Conservation (phyloP, 2,797 vertebrate species). For the Dendrocincla fuliginosa region DNA sequence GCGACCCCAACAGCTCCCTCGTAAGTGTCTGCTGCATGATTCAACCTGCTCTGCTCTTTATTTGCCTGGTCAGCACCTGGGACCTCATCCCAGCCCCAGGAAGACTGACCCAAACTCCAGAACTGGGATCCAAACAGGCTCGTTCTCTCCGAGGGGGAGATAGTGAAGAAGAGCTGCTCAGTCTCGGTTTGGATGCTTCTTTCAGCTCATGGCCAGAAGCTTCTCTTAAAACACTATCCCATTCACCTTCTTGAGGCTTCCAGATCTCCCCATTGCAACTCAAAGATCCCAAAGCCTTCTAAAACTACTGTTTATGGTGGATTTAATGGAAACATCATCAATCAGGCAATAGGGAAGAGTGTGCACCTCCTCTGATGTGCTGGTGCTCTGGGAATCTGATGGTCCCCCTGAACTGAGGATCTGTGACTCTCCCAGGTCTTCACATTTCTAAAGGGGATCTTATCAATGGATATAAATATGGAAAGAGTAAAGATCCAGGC, state of each 20-base stretch:
- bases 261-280: not conserved
- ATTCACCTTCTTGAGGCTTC: constrained; percentile 6
- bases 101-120: not conserved
- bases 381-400: not conserved
- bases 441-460: not conserved
- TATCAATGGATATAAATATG: not conserved
- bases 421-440: not conserved
- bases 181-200: not conserved
- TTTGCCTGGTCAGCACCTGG: constrained; percentile 5
- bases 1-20: constrained; percentile 89
- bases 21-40: constrained; percentile 78
- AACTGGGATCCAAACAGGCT: not conserved
- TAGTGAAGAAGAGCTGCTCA: constrained; percentile 5
- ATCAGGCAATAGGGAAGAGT: not conserved
- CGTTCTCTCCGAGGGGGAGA: not conserved
- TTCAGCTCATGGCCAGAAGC: constrained; percentile 20
- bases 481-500: not conserved
- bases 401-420: not conserved
- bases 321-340: not conserved
- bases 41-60: not conserved
- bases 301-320: not conserved
- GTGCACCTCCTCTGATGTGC: not conserved
- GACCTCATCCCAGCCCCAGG: not conserved
- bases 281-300: not conserved
- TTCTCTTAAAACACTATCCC: constrained; percentile 11